Evolutionary conservation across 2,797 vertebrate genomes (phyloP).

Genomic region (Sebastes dallii): DNA sequence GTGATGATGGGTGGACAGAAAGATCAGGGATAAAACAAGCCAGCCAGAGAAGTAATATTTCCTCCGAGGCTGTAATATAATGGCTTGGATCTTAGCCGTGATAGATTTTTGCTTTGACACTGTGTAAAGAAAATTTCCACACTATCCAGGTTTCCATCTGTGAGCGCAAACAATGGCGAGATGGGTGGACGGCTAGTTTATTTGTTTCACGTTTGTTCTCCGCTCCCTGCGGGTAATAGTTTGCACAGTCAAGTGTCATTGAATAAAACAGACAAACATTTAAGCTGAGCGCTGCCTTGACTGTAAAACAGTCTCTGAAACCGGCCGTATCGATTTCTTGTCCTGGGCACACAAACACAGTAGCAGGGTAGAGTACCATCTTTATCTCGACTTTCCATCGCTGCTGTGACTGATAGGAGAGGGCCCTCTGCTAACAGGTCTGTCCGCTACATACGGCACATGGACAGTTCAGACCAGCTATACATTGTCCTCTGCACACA

Average conservation of each 20-base stretch:
- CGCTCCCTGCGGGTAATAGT: conserved; percentile 77
- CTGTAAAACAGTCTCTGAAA: conserved; percentile 84
- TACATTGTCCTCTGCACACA: conserved; percentile 67
- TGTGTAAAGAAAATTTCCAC: conserved; percentile 74
- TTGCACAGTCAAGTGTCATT: conserved; percentile 81
- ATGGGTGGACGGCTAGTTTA: conserved; percentile 71
- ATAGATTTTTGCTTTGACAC: conserved; percentile 77
- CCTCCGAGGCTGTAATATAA: conserved; percentile 77
- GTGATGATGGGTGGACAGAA: conserved; percentile 72
- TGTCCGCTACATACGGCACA: conserved; percentile 58
- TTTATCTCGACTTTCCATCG: conserved; percentile 81
- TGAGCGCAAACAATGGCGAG: conserved; percentile 76
- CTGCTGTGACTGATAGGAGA: conserved; percentile 73
- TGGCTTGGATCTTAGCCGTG: conserved; percentile 71
- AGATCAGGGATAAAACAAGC: conserved; percentile 81
- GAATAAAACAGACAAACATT: conserved; percentile 88
- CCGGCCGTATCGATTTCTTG: conserved; percentile 83
- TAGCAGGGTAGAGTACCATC: conserved; percentile 72
- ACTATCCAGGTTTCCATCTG: conserved; percentile 77
- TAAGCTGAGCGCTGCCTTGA: conserved; percentile 78
- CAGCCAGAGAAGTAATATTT: conserved; percentile 77
- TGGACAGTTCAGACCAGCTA: conserved; percentile 63
- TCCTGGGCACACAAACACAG: conserved; percentile 80
- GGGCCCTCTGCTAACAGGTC: conserved; percentile 66
- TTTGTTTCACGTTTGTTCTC: conserved; percentile 82